phyloP scores from a whole-genome alignment of 2,113 vertebrate genomes.

The Phylloscopus trochilus region DNA sequence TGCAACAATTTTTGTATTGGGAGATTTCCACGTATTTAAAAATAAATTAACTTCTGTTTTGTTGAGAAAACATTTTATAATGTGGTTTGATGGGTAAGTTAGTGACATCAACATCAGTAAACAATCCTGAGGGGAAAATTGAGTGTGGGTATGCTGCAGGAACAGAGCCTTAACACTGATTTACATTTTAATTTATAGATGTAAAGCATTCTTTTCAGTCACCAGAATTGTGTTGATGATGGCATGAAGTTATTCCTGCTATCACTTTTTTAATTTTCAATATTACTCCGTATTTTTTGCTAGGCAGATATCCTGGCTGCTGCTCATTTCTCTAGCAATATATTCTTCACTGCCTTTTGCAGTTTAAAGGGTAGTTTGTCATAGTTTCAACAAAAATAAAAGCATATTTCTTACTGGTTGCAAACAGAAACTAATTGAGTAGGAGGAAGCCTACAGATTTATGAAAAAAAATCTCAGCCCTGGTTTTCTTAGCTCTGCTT shows the following conservation, averaged over 20 bases:
- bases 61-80: neutral
- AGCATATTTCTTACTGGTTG: neutral
- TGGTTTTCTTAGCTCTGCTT: constrained; percentile 3
- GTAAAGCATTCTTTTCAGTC: neutral
- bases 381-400: neutral
- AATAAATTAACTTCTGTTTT: neutral
- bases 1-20: neutral
- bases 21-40: neutral
- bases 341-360: neutral
- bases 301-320: neutral
- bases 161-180: neutral
- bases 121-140: neutral
- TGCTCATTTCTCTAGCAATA: neutral
- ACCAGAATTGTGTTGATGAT: neutral
- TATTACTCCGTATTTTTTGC: neutral
- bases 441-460: neutral
- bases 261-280: neutral
- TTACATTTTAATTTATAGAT: neutral
- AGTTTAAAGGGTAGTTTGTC: neutral
- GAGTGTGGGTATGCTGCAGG: neutral
- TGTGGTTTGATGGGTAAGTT: neutral
- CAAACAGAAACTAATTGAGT: constrained; percentile 27
- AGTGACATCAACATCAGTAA: neutral
- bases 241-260: neutral
- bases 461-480: neutral